Evolutionary conservation across 2,113 vertebrate genomes (phyloP), one percentile per base, ranked within the genome.

Genomic region (Lophura nycthemera): DNA sequence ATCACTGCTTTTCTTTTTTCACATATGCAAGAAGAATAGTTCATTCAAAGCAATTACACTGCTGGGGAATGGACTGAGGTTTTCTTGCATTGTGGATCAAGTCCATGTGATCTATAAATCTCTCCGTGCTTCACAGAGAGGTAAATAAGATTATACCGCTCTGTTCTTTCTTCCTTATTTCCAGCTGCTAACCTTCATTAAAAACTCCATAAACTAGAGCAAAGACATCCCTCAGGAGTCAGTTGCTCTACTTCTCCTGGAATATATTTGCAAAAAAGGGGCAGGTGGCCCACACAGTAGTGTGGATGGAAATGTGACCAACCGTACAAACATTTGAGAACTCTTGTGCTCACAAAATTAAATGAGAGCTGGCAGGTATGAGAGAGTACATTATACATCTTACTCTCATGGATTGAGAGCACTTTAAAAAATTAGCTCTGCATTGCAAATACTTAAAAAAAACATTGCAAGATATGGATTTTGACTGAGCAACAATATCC

Each of bases 111-210:
- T 56, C 52, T 54, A 17, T 50, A 70, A 59, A 90, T 29, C 73
- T 78, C 40, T 36, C 22, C 2, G 8, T 48, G 48, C 40, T 78
- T 88, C 78, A 85, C 6, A 17, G 4, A 61, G 3, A 74, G 3
- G 42, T 66, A 78, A 85, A 30, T 74, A 95, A 70, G 14, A 67
- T 87, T 61, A 83, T 12, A n/a, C 30, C 57, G 61, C 36, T 74
- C 19, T 92, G 16, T 0, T 76, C 70, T 79, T 50, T 2, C 2
- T 69, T 69, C 38, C 13, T 54, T 80, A 74, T 74, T 89, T 88
- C 32, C 69, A 92, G 71, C 82, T 91, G 60, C 56, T 78, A 89
- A 91, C 25, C 75, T 86, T 77, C 78, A 74, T 25, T 86, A 80
- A 83, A 94, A 90, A 10, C 34, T 71, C 56, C 29, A 38, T 54